Evolutionary conservation across 1,140 invertebrate genomes (phyloP), one percentile per base, ranked within the genome.

Genomic region (Drosophila mayri): DNA sequence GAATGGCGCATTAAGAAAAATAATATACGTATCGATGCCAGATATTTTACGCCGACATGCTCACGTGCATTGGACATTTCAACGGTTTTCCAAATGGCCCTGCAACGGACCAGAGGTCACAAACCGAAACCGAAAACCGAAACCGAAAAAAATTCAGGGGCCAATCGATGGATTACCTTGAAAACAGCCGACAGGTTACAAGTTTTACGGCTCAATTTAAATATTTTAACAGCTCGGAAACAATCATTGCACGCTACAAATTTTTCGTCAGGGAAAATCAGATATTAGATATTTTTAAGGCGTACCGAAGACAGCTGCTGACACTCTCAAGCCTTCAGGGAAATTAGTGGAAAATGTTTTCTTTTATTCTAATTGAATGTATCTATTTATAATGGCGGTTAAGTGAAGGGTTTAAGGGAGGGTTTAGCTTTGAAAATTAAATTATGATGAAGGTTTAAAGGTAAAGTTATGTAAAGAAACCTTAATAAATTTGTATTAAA

Each of bases 161-260:
- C 54, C 66, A 71, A 75, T 76, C 63, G 66, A 72, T 30, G 38
- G 43, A 6, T 76, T 70, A 88, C 83, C 83, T 86, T 86, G 84
- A 67, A 82, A 76, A 83, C 83, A 88, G 79, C 79, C 83, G 83
- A 74, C 74, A 76, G 55, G 59, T 86, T 88, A 88, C 83, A 83
- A 76, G 63, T 83, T 82, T 54, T 82, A 86, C 71, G 62, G 63
- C 76, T 88, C 79, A 73, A 86, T 86, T 86, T 86, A 58, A 86
- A 86, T 86, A 88, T 86, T 86, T 86, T 74, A 86, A 82, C 46
- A 83, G 66, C 44, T 40, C 60, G 37, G 68, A 47, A 76, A 46
- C 16, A 47, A 40, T 22, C 65, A 59, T 35, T 71, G 43, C 68
- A 72, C 44, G 68, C 68, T 47, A 72, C 37, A 43, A 30, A 18